phyloP scores from a whole-genome alignment of 2,888 invertebrate genomes.

The Torymus texanus region DNA sequence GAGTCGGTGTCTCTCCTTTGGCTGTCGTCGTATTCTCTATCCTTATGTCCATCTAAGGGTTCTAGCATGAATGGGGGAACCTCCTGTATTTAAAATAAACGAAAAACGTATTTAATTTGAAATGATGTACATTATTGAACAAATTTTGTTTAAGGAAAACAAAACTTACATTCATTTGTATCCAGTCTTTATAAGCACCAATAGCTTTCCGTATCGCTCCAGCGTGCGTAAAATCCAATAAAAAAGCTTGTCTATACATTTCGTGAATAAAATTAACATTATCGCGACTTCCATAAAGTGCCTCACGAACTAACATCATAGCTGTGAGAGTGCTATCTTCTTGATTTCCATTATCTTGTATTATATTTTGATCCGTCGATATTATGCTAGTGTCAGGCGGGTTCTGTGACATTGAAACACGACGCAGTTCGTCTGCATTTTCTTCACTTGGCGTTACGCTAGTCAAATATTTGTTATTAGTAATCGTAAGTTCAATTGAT shows the following conservation, averaged over 20 bases:
- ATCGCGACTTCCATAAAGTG: conserved; percentile 89
- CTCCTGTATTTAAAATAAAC: conserved; percentile 75
- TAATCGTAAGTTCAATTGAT: no score
- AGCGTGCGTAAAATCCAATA: conserved; percentile 91
- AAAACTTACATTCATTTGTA: conserved; percentile 84
- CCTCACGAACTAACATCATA: conserved; percentile 87
- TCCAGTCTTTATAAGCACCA: conserved; percentile 96
- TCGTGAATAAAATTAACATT: conserved; percentile 97
- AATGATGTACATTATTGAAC: no score
- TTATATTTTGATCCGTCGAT: conserved; percentile 65
- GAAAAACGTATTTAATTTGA: background rate
- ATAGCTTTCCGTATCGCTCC: conserved; percentile 92
- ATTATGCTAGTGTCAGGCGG: conserved; percentile 67
- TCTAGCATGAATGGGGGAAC: conserved; percentile 88
- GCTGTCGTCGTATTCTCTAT: conserved; percentile 69
- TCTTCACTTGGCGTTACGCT: conserved; percentile 75
- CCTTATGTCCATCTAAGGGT: conserved; percentile 77
- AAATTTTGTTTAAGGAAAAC: no score
- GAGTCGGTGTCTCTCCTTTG: conserved; percentile 67
- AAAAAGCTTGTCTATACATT: conserved; percentile 93
- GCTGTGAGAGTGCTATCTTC: conserved; percentile 75
- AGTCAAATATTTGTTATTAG: conserved; percentile 15
- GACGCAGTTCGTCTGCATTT: conserved; percentile 72
- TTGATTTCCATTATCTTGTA: conserved; percentile 66
- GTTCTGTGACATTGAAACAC: conserved; percentile 74